phyloP scores from a whole-genome alignment of 1,140 invertebrate species.

The Asbolus verrucosus region DNA sequence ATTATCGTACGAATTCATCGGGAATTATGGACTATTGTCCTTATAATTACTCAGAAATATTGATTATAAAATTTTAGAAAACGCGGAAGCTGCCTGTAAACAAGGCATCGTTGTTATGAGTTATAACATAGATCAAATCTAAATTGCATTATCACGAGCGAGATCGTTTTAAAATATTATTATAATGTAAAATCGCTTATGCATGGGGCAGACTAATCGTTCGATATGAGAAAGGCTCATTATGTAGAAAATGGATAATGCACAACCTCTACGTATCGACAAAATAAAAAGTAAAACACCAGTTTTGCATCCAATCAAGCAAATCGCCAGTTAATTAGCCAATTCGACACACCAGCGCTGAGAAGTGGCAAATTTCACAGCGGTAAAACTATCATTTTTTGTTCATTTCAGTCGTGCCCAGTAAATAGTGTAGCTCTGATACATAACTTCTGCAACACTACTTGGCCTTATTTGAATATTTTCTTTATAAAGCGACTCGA shows the following conservation, averaged over 20 bases:
- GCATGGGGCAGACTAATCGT: conserved; percentile 51
- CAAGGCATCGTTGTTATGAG: conserved; percentile 51
- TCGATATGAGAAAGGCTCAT: conserved; percentile 59
- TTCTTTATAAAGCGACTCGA: background rate
- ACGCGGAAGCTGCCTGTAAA: conserved; percentile 54
- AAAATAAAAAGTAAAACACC: conserved; percentile 53
- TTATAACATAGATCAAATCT: conserved; percentile 56
- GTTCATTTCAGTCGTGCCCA: too few species aligned
- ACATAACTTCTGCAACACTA: too few species aligned
- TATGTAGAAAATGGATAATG: conserved; percentile 62
- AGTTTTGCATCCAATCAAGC: conserved; percentile 62
- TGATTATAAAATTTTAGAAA: conserved; percentile 48
- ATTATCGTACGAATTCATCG: conserved; percentile 1
- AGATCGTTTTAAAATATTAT: conserved; percentile 59
- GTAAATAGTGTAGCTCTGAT: too few species aligned
- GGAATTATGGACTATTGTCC: conserved; percentile 1
- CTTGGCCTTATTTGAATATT: too few species aligned
- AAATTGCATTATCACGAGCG: conserved; percentile 60
- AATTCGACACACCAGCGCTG: conserved; percentile 29
- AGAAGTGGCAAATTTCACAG: conserved; percentile 35
- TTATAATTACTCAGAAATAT: conserved; percentile 13
- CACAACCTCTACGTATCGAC: conserved; percentile 51
- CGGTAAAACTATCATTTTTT: too few species aligned
- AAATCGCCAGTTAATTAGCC: conserved; percentile 61
- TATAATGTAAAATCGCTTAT: conserved; percentile 57